phyloP scores from a whole-genome alignment of 2,113 vertebrate genomes.

The Coturnix japonica region DNA sequence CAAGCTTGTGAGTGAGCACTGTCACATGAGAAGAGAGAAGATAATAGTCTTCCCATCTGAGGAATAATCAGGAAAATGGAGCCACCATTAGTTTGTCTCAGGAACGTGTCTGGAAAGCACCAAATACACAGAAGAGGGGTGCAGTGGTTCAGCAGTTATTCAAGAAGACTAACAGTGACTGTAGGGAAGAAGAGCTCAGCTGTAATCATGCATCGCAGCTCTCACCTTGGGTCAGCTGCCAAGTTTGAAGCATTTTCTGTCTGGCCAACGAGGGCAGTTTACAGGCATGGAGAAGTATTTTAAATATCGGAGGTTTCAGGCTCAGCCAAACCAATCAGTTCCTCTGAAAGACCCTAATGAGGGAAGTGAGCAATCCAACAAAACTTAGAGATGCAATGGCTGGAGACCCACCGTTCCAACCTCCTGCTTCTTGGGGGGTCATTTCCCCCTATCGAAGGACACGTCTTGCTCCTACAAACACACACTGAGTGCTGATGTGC shows the following conservation, averaged over 20 bases:
- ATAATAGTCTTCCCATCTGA: neutral
- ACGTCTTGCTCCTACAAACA: neutral
- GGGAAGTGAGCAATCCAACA: neutral
- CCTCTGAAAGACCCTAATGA: neutral
- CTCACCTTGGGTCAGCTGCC: neutral
- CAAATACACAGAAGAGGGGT: neutral
- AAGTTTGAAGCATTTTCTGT: neutral
- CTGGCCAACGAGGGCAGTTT: neutral
- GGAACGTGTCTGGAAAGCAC: neutral
- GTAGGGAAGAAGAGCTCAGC: neutral
- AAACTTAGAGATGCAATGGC: neutral
- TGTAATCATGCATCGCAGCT: neutral
- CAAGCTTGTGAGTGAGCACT: neutral
- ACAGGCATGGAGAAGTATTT: neutral
- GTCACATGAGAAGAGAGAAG: neutral
- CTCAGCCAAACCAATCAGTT: neutral
- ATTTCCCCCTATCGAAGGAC: neutral
- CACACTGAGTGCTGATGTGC: rapidly evolving
- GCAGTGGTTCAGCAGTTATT: neutral
- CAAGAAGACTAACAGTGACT: neutral
- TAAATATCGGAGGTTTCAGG: neutral
- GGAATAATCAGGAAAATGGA: neutral
- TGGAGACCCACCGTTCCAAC: neutral
- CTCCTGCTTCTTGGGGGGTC: neutral
- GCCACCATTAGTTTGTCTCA: neutral